phyloP scores from a whole-genome alignment of 2,797 vertebrate species.

The Galago senegalensis region DNA sequence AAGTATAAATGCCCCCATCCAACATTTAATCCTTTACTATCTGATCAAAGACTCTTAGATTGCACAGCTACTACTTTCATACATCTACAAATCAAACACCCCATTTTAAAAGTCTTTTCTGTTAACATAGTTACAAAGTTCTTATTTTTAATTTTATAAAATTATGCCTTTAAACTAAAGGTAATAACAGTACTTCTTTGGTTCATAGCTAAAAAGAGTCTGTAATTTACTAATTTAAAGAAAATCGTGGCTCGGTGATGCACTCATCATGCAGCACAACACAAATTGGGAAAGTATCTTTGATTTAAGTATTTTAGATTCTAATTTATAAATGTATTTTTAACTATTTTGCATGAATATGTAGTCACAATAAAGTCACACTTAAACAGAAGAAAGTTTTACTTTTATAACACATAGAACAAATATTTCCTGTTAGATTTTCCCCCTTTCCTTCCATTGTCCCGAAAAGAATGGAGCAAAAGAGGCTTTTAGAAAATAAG shows the following conservation, averaged over 20 bases:
- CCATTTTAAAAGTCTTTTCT: background rate
- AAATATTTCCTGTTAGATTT: background rate
- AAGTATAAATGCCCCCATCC: background rate
- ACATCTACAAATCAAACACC: background rate
- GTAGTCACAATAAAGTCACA: background rate
- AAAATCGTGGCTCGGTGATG: background rate
- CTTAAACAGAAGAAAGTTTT: background rate
- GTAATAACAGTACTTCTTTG: background rate
- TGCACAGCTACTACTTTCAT: background rate
- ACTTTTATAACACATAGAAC: background rate
- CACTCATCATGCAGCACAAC: background rate
- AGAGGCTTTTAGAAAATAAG: background rate
- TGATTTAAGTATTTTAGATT: background rate
- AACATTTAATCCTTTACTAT: background rate
- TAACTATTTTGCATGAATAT: background rate
- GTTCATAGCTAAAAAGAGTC: background rate
- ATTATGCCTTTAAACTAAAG: background rate
- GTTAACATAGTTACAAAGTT: background rate
- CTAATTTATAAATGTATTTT: background rate
- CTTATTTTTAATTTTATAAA: background rate
- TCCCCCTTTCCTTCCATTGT: background rate
- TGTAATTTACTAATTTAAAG: background rate
- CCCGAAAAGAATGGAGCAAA: background rate
- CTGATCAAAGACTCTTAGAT: background rate
- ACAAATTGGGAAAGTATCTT: background rate